Evolutionary conservation across 2,888 invertebrate genomes (phyloP), one percentile per base, ranked within the genome.

Genomic region (Criorhina ranunculi): DNA sequence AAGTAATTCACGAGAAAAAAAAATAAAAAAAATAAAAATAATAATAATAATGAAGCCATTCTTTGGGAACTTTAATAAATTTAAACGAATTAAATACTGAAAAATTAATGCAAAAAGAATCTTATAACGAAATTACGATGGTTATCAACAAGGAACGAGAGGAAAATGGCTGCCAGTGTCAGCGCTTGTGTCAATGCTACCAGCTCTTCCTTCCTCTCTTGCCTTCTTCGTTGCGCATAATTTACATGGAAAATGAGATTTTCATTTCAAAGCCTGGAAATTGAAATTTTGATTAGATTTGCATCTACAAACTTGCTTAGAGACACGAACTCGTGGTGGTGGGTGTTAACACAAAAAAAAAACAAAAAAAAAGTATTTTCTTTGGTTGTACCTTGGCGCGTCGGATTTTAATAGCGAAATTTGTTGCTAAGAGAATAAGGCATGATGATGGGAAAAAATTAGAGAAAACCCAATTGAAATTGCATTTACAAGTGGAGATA

Each of bases 281-380:
- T 81, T 86, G 86, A 81, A 86, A 86, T 81, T 86, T 86, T 86
- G 86, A 86, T 86, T 86, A 86, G 86, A 86, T 86, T 86, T 86
- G 60, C 86, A 72, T 85, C 75, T 57, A 70, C 29, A 79, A 75
- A 62, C 57, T 85, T 60, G 33, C 76, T 72, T 77, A 72, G 59
- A 64, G 76, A 64, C 6, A 46, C 29, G 53, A 51, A 42, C 46
- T 29, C 19, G 42, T 37, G 35, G 24, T 60, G 59, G 33, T 55
- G 62, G 57, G 62, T 57, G 57, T 66, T 51, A 67, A 67, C 67
- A 67, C 42, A 55, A 49, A 24, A 24, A 24, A 67, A 77, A 67
- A 51, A 55, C 49, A 51, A 55, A 49, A 24, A 24, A 24, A 67
- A 77, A 67, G 51, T 55, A 49, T 12, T 24, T 7, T n/a, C 51